A percentile compares a stretch with the other conserved stretches of the same genome.
phyloP scores from a whole-genome alignment of 2,888 invertebrate species.

The Sthenelais limicola region DNA sequence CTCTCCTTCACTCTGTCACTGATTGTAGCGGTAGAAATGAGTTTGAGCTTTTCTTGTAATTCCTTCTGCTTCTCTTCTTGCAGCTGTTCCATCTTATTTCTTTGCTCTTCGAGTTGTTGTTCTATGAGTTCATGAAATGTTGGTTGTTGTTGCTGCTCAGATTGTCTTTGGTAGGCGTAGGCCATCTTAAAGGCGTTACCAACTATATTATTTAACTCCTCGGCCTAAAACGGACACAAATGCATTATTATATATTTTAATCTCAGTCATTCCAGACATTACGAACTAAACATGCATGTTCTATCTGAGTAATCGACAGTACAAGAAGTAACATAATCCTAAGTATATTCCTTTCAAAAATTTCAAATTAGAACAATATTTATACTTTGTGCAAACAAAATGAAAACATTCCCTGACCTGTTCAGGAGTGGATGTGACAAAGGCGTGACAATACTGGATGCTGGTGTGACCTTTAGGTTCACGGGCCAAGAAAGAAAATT shows the following conservation, averaged over 20 bases:
- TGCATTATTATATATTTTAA: background rate
- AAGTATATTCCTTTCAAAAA: no score
- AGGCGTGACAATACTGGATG: slow-evolving; percentile 86
- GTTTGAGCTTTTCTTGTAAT: slow-evolving; percentile 58
- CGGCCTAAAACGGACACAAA: slow-evolving; percentile 79
- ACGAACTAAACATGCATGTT: no score
- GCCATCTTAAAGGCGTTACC: slow-evolving; percentile 95
- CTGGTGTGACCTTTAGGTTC: slow-evolving; percentile 81
- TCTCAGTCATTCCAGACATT: background rate
- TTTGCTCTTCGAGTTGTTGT: slow-evolving; percentile 65
- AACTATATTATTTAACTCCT: slow-evolving; percentile 88
- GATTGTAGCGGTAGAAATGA: slow-evolving; percentile 65
- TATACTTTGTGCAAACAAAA: background rate
- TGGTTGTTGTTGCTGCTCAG: slow-evolving; percentile 57
- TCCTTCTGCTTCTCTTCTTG: slow-evolving; percentile 43
- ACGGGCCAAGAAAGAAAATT: slow-evolving; percentile 86
- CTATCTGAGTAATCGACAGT: no score
- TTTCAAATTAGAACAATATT: background rate
- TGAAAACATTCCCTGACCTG: slow-evolving; percentile 77
- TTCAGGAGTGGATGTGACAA: slow-evolving; percentile 82
- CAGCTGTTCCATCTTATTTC: slow-evolving; percentile 59
- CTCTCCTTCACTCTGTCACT: slow-evolving; percentile 60
- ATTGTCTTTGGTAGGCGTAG: slow-evolving; percentile 81
- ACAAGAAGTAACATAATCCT: no score
- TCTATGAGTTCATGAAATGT: slow-evolving; percentile 71